phyloP scores from a whole-genome alignment of 2,888 invertebrate species.

The Xestia ashworthii region DNA sequence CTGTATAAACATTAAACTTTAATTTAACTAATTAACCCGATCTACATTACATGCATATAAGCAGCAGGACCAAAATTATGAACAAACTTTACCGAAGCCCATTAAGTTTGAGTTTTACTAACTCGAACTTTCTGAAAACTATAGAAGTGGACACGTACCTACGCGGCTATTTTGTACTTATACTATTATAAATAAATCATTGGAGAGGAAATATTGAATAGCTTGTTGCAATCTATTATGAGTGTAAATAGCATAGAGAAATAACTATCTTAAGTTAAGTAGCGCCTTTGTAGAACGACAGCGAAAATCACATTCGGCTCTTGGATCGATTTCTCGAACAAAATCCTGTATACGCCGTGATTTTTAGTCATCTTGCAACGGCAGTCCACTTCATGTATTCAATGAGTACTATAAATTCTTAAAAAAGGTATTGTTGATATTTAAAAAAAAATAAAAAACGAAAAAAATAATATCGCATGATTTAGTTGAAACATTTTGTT shows the following conservation, averaged over 20 bases:
- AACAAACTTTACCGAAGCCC: not conserved
- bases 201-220: not conserved
- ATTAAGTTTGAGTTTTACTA: slow-evolving; percentile 1
- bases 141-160: not conserved
- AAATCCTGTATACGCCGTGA: not conserved
- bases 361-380: too few relatives aligned
- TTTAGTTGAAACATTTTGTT: too few relatives aligned
- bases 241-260: not conserved
- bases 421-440: too few relatives aligned
- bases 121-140: not conserved
- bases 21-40: not conserved
- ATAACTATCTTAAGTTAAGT: not conserved
- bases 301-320: not conserved
- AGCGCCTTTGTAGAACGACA: not conserved
- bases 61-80: not conserved
- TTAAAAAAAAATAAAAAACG: too few relatives aligned
- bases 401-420: too few relatives aligned
- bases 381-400: too few relatives aligned
- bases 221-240: not conserved
- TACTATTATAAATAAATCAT: not conserved
- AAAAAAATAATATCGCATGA: too few relatives aligned
- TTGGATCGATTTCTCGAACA: slow-evolving; percentile 13
- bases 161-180: not conserved
- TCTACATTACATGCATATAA: not conserved
- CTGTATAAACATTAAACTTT: not conserved